Conservation (phyloP, 2,113 vertebrate species). For the Nestor notabilis region DNA sequence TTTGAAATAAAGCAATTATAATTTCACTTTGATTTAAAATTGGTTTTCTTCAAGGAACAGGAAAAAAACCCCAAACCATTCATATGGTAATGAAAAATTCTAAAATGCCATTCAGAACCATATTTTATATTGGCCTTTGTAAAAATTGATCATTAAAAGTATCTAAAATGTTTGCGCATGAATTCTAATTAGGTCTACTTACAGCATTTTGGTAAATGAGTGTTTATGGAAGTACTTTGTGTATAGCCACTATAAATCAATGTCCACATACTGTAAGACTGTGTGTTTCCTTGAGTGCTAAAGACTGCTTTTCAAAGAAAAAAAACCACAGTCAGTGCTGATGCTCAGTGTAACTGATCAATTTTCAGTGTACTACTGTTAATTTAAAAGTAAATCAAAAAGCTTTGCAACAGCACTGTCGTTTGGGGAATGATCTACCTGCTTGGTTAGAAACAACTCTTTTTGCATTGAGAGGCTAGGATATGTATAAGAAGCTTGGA, state of each 20-base stretch:
- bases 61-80: not conserved
- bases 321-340: not conserved
- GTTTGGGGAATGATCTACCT: not conserved
- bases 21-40: conserved; percentile 11
- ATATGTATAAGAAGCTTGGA: not conserved
- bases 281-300: not conserved
- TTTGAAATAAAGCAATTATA: not conserved
- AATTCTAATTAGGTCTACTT: conserved; percentile 17
- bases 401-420: not conserved
- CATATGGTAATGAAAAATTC: not conserved
- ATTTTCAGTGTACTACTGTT: not conserved
- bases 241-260: not conserved
- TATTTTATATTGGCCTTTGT: not conserved
- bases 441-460: not conserved
- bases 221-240: not conserved
- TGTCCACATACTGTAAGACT: not conserved
- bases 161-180: conserved; percentile 4
- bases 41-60: not conserved
- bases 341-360: not conserved
- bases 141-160: not conserved
- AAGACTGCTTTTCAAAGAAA: not conserved
- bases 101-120: not conserved
- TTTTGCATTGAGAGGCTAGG: not conserved
- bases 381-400: not conserved
- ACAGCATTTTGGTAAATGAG: not conserved